Evolutionary conservation across 2,797 vertebrate genomes (phyloP).

Genomic region (Galago senegalensis): DNA sequence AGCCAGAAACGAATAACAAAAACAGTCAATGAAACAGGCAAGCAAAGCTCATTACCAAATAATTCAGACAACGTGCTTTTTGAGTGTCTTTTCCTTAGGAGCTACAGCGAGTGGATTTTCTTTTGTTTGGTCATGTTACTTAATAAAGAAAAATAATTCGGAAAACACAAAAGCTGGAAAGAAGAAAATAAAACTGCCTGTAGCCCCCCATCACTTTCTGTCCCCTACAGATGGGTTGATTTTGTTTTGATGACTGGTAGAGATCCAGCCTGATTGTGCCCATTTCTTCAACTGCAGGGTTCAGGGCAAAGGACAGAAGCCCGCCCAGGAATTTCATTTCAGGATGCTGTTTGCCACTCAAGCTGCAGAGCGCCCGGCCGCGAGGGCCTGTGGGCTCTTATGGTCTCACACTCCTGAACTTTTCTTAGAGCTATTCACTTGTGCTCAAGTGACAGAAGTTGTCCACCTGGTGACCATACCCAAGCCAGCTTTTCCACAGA

Average conservation of each 20-base stretch:
- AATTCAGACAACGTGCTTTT: accelerated
- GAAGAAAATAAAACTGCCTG: neutral
- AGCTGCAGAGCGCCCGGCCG: accelerated
- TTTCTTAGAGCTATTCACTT: neutral
- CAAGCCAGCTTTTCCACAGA: accelerated
- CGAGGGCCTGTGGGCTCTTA: accelerated
- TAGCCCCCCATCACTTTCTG: neutral
- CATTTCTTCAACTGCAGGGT: accelerated
- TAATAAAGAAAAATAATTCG: neutral
- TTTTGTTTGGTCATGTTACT: neutral
- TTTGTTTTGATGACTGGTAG: neutral
- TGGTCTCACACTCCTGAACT: accelerated
- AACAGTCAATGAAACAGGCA: too few relatives aligned
- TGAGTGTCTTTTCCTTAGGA: neutral
- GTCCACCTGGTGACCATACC: accelerated
- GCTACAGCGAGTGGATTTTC: accelerated
- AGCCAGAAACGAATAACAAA: neutral
- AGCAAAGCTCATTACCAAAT: accelerated
- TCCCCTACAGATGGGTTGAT: too few relatives aligned
- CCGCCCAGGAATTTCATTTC: accelerated
- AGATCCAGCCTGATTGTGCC: accelerated
- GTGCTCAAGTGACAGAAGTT: neutral
- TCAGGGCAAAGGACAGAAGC: accelerated
- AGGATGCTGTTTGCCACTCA: accelerated
- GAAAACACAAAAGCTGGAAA: neutral